Evolutionary conservation across 2,113 vertebrate genomes (phyloP).

Genomic region (Aptenodytes forsteri): DNA sequence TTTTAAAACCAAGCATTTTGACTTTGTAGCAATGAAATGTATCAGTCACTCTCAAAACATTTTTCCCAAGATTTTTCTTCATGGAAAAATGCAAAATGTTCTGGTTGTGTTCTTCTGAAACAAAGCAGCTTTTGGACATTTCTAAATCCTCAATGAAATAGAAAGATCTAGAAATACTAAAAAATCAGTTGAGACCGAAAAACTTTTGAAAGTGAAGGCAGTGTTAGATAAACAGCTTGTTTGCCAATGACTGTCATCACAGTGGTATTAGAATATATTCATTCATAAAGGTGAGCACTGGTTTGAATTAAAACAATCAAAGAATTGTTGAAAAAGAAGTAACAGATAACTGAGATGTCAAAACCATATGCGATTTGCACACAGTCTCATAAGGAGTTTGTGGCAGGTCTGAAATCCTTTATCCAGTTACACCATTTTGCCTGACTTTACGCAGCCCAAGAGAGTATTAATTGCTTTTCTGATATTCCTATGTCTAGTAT

Average conservation of each 20-base stretch:
- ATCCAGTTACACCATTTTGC: background rate
- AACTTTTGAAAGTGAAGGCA: background rate
- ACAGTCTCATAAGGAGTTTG: accelerated
- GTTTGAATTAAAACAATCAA: background rate
- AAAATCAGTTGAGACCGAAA: background rate
- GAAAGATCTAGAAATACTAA: background rate
- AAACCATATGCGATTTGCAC: background rate
- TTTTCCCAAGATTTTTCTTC: background rate
- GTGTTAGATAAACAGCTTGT: background rate
- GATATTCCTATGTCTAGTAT: background rate
- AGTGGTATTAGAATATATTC: background rate
- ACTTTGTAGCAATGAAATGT: background rate
- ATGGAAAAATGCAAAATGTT: background rate
- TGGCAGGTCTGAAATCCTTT: background rate
- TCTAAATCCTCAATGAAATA: background rate
- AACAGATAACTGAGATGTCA: background rate
- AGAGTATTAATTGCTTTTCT: background rate
- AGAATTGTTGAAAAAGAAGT: background rate
- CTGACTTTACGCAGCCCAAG: background rate
- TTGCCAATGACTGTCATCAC: background rate
- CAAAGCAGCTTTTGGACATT: background rate
- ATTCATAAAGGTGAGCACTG: background rate
- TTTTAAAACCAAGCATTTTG: background rate
- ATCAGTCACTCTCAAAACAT: background rate
- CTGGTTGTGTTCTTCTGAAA: background rate